These are phyloP conservation scores for Poeciliopsis prolifica DNA, from an alignment of 2,113 vertebrate species.

Conservation along the genomic window DNA sequence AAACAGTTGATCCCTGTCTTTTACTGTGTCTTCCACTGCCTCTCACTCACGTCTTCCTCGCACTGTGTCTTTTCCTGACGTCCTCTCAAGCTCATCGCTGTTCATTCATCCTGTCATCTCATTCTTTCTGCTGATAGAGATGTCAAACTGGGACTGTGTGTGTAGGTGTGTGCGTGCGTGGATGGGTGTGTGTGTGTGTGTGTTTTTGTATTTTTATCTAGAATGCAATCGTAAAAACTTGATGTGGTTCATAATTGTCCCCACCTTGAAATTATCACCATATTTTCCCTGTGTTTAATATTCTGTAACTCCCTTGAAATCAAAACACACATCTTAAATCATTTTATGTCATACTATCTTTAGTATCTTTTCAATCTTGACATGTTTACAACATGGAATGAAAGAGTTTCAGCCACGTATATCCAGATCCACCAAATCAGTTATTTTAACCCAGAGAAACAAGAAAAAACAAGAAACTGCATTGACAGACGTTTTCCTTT, in stretches of 20 bases:
- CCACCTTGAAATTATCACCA: no score
- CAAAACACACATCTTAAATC: neutral
- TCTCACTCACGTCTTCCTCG: conserved; percentile 9
- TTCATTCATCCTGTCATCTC: conserved; percentile 49
- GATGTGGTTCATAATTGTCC: neutral
- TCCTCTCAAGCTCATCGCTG: conserved; percentile 55
- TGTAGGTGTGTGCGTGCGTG: neutral
- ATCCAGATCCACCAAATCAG: neutral
- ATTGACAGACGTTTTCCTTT: no score
- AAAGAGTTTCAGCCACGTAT: no score
- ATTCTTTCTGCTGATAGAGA: conserved; percentile 48
- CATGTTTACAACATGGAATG: neutral
- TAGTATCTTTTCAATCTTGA: neutral
- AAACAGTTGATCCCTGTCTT: conserved; percentile 15
- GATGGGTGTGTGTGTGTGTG: neutral
- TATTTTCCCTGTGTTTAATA: neutral
- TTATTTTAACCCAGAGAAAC: neutral
- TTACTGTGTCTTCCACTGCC: conserved; percentile 1
- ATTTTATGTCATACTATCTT: neutral
- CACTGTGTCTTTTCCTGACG: neutral
- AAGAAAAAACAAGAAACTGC: neutral
- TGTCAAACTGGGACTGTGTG: conserved; percentile 49
- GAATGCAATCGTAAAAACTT: neutral
- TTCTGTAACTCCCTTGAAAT: neutral
- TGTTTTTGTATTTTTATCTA: neutral